Percentiles rank a stretch among this genome's conserved stretches.
Evolutionary conservation across 2,113 vertebrate genomes (phyloP).

Genomic region (Syrrhaptes paradoxus): DNA sequence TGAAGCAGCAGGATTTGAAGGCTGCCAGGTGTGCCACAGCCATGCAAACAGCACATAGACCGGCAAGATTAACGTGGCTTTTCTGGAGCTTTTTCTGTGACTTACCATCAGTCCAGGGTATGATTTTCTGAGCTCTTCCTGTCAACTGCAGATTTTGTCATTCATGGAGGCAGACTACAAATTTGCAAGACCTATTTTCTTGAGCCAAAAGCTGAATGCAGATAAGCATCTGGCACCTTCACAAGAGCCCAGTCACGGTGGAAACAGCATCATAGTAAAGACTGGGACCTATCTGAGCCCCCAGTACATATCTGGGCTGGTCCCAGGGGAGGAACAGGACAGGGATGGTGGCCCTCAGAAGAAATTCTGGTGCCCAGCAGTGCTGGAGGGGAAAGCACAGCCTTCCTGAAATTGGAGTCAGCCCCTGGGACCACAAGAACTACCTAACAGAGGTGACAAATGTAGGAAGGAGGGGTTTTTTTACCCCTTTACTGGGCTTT

Average conservation of each 20-base stretch:
- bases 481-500: neutral
- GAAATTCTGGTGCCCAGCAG: neutral
- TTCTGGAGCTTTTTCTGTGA: neutral
- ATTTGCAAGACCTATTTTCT: neutral
- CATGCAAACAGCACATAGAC: neutral
- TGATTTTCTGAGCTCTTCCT: neutral
- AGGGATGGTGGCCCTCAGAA: neutral
- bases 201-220: neutral
- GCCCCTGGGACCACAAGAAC: neutral
- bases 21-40: neutral
- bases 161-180: neutral
- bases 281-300: neutral
- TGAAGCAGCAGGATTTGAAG: neutral
- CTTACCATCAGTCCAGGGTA: neutral
- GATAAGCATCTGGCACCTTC: neutral
- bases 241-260: neutral
- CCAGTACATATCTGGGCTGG: fast-evolving
- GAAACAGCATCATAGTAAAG: fast-evolving
- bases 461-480: neutral
- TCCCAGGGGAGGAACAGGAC: neutral
- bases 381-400: neutral
- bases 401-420: neutral
- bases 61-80: neutral
- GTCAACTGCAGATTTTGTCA: neutral
- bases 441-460: neutral